A percentile compares a stretch with the other conserved stretches of the same genome.
Evolutionary conservation across 1,140 invertebrate species (phyloP).

Genomic region (Drosophila lini): DNA sequence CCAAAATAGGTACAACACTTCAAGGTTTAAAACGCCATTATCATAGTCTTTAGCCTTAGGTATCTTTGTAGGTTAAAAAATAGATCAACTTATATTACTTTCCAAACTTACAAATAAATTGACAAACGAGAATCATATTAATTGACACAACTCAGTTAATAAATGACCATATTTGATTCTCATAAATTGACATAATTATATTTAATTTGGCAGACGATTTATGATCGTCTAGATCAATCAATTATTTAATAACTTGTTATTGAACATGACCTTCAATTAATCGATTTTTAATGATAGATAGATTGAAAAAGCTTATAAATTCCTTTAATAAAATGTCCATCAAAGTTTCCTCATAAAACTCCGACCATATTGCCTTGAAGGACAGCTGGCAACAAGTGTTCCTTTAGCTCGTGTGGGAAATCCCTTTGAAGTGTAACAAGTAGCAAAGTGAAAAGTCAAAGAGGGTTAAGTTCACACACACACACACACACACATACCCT

Average conservation of each 20-base stretch:
- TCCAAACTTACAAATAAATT: neutral
- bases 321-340: neutral
- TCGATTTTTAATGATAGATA: neutral
- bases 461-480: slow-evolving; percentile 74
- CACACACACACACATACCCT: slow-evolving; percentile 8
- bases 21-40: too few relatives aligned
- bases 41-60: too few relatives aligned
- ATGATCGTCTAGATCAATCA: slow-evolving; percentile 3
- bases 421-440: slow-evolving; percentile 76
- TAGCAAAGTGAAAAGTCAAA: slow-evolving; percentile 67
- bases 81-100: too few relatives aligned
- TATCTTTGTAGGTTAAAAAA: too few relatives aligned
- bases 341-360: neutral
- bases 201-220: slow-evolving; percentile 17
- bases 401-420: slow-evolving; percentile 25
- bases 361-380: slow-evolving; percentile 27
- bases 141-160: neutral
- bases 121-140: neutral
- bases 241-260: neutral
- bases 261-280: neutral
- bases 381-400: slow-evolving; percentile 74
- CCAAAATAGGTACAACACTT: too few relatives aligned
- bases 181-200: neutral
- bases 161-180: slow-evolving; percentile 3
- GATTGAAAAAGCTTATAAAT: neutral